A percentile compares a stretch with the other conserved stretches of the same genome.
Evolutionary conservation across 2,113 vertebrate species (phyloP).

Genomic region (Pachypanchax playfairii): DNA sequence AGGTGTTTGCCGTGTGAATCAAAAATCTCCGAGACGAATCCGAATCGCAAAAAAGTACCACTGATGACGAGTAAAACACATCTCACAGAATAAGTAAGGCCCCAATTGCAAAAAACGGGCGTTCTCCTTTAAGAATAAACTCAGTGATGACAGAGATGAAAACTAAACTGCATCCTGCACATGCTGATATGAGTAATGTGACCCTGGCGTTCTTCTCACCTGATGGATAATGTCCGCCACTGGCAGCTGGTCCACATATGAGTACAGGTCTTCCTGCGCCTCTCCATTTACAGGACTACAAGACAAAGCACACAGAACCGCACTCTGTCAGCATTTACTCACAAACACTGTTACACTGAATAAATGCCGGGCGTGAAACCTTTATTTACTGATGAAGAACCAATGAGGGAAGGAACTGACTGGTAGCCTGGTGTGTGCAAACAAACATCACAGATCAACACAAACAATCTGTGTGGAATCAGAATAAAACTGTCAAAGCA

Average conservation of each 20-base stretch:
- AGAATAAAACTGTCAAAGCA: background rate
- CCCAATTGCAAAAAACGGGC: no score
- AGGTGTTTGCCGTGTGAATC: no score
- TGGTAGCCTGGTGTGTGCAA: slow-evolving; percentile 34
- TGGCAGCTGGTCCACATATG: slow-evolving; percentile 92
- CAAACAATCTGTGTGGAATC: background rate
- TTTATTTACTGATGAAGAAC: slow-evolving; percentile 16
- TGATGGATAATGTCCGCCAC: slow-evolving; percentile 97
- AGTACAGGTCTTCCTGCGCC: slow-evolving; percentile 70
- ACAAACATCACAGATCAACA: slow-evolving; percentile 25
- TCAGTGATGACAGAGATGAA: background rate
- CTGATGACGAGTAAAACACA: no score
- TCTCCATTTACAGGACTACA: slow-evolving; percentile 73
- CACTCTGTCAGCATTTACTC: slow-evolving; percentile 24
- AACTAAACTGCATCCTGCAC: background rate
- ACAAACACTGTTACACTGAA: background rate
- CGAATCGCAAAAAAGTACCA: no score
- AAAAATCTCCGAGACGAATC: no score
- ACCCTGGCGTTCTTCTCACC: slow-evolving; percentile 74
- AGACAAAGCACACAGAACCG: slow-evolving; percentile 26
- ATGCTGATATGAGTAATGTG: background rate
- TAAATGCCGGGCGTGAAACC: no score
- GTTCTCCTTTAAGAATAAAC: no score
- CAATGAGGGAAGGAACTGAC: slow-evolving; percentile 34
- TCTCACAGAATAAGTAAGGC: no score